Conservation (phyloP, 2,888 invertebrate genomes). For the Andrena marginata region DNA sequence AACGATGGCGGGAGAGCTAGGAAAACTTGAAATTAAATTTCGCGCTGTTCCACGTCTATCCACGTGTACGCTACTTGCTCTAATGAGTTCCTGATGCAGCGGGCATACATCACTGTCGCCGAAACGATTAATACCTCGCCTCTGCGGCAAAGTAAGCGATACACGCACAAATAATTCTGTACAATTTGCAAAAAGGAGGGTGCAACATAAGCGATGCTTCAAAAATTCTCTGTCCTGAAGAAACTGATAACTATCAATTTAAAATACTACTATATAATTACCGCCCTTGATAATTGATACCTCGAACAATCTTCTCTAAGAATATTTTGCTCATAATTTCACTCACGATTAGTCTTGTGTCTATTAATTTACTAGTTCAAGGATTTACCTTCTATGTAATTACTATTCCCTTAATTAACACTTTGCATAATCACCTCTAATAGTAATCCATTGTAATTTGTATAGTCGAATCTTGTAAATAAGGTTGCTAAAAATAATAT, state of each 20-base stretch:
- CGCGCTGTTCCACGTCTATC: slow-evolving; percentile 51
- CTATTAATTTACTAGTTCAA: neutral
- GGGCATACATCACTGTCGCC: slow-evolving; percentile 71
- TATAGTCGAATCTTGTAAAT: no score
- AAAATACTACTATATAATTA: neutral
- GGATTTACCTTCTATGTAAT: neutral
- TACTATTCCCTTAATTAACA: slow-evolving; percentile 11
- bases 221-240: neutral
- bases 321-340: neutral
- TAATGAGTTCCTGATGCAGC: slow-evolving; percentile 75
- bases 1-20: slow-evolving; percentile 10
- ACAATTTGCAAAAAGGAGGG: neutral
- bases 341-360: neutral
- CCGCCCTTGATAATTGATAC: slow-evolving; percentile 8
- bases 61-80: slow-evolving; percentile 30
- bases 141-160: slow-evolving; percentile 5
- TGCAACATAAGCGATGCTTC: neutral
- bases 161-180: slow-evolving; percentile 29
- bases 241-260: neutral
- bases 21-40: slow-evolving; percentile 68
- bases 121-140: slow-evolving; percentile 61
- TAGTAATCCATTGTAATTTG: neutral
- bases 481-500: no score
- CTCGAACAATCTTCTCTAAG: neutral
- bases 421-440: neutral